A percentile compares a stretch with the other conserved stretches of the same genome.
phyloP scores from a whole-genome alignment of 2,797 vertebrate species.

The Phataginus tetradactyla region DNA sequence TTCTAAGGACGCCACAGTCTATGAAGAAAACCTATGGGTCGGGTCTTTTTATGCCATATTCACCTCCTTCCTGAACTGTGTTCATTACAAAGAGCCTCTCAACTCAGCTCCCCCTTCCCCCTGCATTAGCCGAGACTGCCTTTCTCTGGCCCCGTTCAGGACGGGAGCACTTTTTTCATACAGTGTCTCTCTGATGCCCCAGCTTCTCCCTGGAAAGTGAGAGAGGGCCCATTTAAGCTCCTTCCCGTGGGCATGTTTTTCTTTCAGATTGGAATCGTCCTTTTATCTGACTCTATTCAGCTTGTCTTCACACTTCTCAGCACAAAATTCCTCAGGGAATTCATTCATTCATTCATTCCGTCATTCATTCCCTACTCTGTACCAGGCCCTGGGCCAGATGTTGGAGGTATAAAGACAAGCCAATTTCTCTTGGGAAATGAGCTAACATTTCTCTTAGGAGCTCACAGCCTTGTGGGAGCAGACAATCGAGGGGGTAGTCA shows the following conservation, averaged over 20 bases:
- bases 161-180: background rate
- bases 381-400: background rate
- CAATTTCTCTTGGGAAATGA: background rate
- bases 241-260: background rate
- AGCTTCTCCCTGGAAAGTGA: background rate
- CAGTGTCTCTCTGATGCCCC: background rate
- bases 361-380: background rate
- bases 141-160: background rate
- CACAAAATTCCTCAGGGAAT: background rate
- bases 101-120: fast-evolving
- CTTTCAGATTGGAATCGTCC: background rate
- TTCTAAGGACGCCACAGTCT: background rate
- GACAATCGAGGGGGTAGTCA: background rate
- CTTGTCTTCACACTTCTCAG: background rate
- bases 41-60: background rate
- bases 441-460: background rate
- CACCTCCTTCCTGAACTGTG: background rate
- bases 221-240: background rate
- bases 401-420: background rate
- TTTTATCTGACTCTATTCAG: background rate
- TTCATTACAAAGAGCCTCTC: background rate
- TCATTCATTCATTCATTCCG: background rate
- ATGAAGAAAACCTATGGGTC: background rate
- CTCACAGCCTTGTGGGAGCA: background rate
- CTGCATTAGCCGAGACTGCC: background rate